Evolutionary conservation across 2,888 invertebrate genomes (phyloP).

Genomic region (Chrysodeixis includens): DNA sequence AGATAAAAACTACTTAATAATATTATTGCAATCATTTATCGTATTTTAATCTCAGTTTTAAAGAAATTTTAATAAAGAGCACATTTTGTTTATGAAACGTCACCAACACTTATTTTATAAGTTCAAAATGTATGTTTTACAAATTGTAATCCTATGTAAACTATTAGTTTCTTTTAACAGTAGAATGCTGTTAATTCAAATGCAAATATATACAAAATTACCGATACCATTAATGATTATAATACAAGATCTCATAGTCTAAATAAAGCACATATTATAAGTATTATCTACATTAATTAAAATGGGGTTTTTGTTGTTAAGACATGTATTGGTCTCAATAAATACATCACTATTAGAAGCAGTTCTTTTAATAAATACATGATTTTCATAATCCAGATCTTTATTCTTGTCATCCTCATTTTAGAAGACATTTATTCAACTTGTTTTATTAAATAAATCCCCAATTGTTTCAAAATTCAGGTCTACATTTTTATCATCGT

Average conservation of each 20-base stretch:
- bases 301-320: not conserved
- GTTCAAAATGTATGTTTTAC: not conserved
- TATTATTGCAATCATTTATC: slow-evolving; percentile 58
- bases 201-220: slow-evolving; percentile 39
- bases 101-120: not conserved
- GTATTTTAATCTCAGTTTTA: slow-evolving; percentile 54
- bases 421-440: too few species aligned
- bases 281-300: slow-evolving; percentile 9
- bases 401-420: too few species aligned
- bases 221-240: slow-evolving; percentile 26
- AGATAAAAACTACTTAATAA: slow-evolving; percentile 52
- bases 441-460: too few species aligned
- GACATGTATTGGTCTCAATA: slow-evolving; percentile 17
- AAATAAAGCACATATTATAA: slow-evolving; percentile 39
- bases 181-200: not conserved
- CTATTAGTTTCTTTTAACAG: not conserved
- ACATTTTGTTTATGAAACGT: not conserved
- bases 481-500: not conserved
- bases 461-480: not conserved
- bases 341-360: not conserved
- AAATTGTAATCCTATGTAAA: not conserved
- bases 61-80: not conserved
- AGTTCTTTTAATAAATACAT: not conserved
- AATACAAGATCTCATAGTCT: slow-evolving; percentile 21
- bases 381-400: too few species aligned